Evolutionary conservation across 2,888 invertebrate genomes (phyloP), one percentile per base, ranked within the genome.

Genomic region (Drosophila siamana): DNA sequence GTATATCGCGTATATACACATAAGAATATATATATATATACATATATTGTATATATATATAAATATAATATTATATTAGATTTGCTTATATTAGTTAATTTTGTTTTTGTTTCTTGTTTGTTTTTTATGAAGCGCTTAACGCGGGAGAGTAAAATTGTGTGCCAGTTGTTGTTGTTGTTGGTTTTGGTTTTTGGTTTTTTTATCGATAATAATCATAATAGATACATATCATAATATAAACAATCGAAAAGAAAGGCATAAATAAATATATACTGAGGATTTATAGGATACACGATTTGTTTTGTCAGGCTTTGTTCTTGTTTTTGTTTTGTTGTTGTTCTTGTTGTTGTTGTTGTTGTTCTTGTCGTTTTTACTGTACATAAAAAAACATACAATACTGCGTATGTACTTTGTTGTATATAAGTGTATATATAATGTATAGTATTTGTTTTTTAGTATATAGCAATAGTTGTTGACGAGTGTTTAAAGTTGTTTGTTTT

Each of bases 81-180:
- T 51, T 52, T 47, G 19, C 62, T 73, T 78, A 78, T 13, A 13
- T 54, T 64, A 73, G 30, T 26, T 40, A 47, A 8, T 19, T 41
- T 44, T 63, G 36, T 61, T 43, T 51, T 38, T 50, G n/a, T n/a
- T n/a, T n/a, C n/a, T 72, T 63, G n/a, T n/a, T 57, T 1, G 5
- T 60, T 30, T 54, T 43, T 64, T 69, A 62, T 79, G 69, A 70
- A 82, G 83, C 80, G 77, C 80, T 66, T 72, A 59, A 78, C 57
- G 82, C 86, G 88, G 86, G 86, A 80, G 88, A 83, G 67, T 88
- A 83, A 88, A 83, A 83, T 86, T 83, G 80, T 88, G 88, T 83
- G 83, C 86, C 69, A 70, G 71, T 79, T 82, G 33, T 78, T 54
- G 13, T 50, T 54, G 9, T 50, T 59, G 26, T 64, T 64, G 22